Conservation (phyloP, 2,797 vertebrate genomes). For the Enteromius radiatus region DNA sequence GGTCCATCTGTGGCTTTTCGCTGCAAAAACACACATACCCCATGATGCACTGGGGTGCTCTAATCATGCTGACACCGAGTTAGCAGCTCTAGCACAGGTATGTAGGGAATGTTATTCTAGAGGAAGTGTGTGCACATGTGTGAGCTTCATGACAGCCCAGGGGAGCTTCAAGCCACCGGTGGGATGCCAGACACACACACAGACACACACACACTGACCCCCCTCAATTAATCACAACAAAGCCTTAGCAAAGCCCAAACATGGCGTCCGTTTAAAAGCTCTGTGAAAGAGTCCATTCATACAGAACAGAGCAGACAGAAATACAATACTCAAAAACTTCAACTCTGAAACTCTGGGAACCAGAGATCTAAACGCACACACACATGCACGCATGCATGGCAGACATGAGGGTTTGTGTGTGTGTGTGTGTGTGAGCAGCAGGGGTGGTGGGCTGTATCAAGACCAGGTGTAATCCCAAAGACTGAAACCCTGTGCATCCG, state of each 20-base stretch:
- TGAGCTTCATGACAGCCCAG: constrained; percentile 39
- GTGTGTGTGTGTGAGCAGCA: constrained; percentile 13
- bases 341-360: constrained; percentile 45
- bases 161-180: constrained; percentile 2
- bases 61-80: constrained; percentile 35
- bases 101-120: constrained; percentile 78
- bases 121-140: constrained; percentile 60
- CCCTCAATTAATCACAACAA: constrained; percentile 71
- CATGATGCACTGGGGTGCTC: constrained; percentile 45
- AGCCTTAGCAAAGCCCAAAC: constrained; percentile 54
- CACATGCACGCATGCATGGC: neutral
- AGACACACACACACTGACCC: constrained; percentile 2
- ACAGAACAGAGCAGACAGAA: constrained; percentile 46
- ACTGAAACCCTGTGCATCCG: neutral
- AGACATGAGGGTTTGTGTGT: neutral
- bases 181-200: constrained; percentile 26
- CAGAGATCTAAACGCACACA: constrained; percentile 33
- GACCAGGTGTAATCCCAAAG: constrained; percentile 35
- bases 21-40: constrained; percentile 15
- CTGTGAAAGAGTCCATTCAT: constrained; percentile 69
- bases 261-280: constrained; percentile 52
- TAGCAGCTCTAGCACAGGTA: constrained; percentile 69
- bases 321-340: constrained; percentile 50
- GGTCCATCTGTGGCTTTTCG: constrained; percentile 5
- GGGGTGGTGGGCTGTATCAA: constrained; percentile 31